Evolutionary conservation across 2,113 vertebrate species (phyloP), one percentile per base, ranked within the genome.

Genomic region (Platanista minor): DNA sequence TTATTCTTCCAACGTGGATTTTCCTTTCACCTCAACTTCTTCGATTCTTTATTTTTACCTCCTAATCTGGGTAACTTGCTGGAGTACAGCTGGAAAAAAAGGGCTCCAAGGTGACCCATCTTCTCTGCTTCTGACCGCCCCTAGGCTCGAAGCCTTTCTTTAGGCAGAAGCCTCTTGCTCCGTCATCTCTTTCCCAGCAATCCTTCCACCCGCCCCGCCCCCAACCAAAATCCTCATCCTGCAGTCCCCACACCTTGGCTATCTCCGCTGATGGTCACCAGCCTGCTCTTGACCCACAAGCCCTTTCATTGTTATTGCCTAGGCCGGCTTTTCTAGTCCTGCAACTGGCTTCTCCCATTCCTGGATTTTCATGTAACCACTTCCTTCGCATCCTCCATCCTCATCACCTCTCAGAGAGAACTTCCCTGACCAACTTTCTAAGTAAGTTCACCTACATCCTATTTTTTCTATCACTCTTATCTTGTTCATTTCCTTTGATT

Each of bases 11-110:
- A 18, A 25, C 3, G 21, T 69, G n/a, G 14, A 66, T 87, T 95
- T 95, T 75, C 10, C 64, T 81, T 88, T 94, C 69, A 57, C 21
- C 39, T 88, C 66, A 33, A 18, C 66, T 78, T 92, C n/a, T 96
- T 89, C 25, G 18, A 4, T 93, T 82, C 46, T 27, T 72, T 82
- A 36, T 18, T 36, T 85, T 96, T 18, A 36, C 17, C 62, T 72
- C 71, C 29, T 43, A 72, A 33, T 72, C 7, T 69, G 7, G 43
- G 4, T 49, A 82, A 71, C 49, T 90, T 90, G 71, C 80, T 84
- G 66, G 23, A 74, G 67, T 14, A 43, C 8, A 23, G 49, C 57
- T 83, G 69, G 25, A 86, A 82, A 33, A 36, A 59, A 78, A 61
- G 33, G 27, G 20, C 54, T 39, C 33, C 20, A 62, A 49, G 23